Percentiles rank a stretch among this genome's conserved stretches.
These are phyloP conservation scores for Papilio polyxenes DNA, from an alignment of 1,140 invertebrate genomes.

Conservation along the genomic window DNA sequence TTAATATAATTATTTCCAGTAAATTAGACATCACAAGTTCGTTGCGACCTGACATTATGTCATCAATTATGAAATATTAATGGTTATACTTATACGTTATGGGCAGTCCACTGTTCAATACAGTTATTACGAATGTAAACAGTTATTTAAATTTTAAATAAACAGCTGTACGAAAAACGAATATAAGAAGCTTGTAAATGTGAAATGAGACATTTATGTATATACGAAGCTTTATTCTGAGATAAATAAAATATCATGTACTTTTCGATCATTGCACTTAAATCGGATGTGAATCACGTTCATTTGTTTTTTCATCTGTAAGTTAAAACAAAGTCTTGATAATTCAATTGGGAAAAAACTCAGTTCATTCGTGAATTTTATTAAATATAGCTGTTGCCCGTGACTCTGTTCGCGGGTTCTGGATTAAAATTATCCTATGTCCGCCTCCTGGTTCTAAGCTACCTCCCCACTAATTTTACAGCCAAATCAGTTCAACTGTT, in stretches of 20 bases:
- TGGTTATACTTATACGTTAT: background rate
- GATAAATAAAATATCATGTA: background rate
- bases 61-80: slow-evolving; percentile 11
- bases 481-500: no score
- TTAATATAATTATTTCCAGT: background rate
- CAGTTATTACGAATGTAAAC: slow-evolving; percentile 25
- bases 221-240: background rate
- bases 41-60: background rate
- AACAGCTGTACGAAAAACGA: background rate
- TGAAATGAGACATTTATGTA: background rate
- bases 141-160: background rate
- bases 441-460: no score
- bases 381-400: no score
- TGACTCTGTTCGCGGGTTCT: no score
- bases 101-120: background rate
- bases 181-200: background rate
- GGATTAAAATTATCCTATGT: no score
- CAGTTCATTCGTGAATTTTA: no score
- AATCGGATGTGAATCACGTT: no score
- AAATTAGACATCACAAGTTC: slow-evolving; percentile 10
- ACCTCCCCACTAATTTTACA: no score
- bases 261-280: background rate
- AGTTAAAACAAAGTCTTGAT: no score
- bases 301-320: no score
- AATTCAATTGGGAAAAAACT: no score